Conservation (phyloP, 2,888 invertebrate genomes). For the Sympetrum striolatum region DNA sequence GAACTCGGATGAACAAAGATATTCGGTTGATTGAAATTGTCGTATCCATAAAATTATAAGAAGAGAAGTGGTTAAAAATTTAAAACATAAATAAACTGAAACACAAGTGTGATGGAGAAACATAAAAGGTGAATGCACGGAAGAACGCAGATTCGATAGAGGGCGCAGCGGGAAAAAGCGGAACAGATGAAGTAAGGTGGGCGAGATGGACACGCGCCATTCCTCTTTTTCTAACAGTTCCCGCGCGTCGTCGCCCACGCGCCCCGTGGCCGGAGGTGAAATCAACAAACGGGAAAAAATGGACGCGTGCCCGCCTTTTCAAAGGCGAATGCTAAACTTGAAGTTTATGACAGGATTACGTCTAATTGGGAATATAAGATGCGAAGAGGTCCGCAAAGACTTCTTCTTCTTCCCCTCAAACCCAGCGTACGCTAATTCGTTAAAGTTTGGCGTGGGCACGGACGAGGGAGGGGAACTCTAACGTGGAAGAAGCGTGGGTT, state of each 20-base stretch:
- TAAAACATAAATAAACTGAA: too few species aligned
- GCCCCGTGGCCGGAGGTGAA: background rate
- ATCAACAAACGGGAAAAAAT: background rate
- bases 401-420: background rate
- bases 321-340: background rate
- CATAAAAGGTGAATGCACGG: too few species aligned
- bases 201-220: background rate
- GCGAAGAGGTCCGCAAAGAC: background rate
- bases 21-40: too few species aligned
- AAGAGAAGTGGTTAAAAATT: too few species aligned
- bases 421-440: background rate
- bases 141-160: too few species aligned
- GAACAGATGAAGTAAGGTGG: background rate
- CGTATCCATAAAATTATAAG: too few species aligned
- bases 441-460: background rate
- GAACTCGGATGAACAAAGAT: too few species aligned
- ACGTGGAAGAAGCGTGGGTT: background rate
- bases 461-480: background rate
- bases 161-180: too few species aligned
- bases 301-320: background rate
- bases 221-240: background rate
- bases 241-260: background rate
- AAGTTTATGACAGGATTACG: background rate
- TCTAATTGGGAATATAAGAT: background rate
- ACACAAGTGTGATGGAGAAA: too few species aligned